These are phyloP conservation scores for Nymphalis c-album DNA, from an alignment of 2,888 invertebrate genomes.

Conservation along the genomic window DNA sequence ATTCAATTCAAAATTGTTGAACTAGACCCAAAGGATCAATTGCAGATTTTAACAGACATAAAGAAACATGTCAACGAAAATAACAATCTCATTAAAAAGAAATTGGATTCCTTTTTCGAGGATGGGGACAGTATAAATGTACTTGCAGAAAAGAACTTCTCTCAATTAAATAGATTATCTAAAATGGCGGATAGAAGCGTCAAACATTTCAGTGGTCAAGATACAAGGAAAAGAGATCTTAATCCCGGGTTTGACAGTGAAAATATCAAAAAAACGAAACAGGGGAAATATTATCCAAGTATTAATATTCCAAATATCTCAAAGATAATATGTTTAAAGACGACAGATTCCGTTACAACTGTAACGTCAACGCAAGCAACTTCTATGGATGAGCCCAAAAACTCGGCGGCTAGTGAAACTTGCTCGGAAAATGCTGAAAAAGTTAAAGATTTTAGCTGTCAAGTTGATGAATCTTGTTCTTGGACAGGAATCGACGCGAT, in stretches of 20 bases:
- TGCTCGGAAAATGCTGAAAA: constrained; percentile 40
- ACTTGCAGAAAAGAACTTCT: constrained; percentile 74
- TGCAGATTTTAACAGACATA: constrained; percentile 70
- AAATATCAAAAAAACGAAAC: constrained; percentile 58
- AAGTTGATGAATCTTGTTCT: constrained; percentile 49
- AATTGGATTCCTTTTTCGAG: constrained; percentile 54
- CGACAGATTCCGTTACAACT: constrained; percentile 49
- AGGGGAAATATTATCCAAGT: constrained; percentile 53
- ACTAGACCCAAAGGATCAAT: constrained; percentile 61
- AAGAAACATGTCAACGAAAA: constrained; percentile 72
- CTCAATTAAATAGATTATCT: constrained; percentile 71
- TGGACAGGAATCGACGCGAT: constrained; percentile 79
- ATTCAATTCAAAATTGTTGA: constrained; percentile 41
- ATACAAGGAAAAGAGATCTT: constrained; percentile 61
- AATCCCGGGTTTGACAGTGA: constrained; percentile 72
- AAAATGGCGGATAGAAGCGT: constrained; percentile 74
- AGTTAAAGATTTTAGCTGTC: constrained; percentile 54
- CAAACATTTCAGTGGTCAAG: constrained; percentile 67
- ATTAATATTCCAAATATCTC: constrained; percentile 71
- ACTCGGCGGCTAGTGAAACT: constrained; percentile 61
- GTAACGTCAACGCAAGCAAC: constrained; percentile 58
- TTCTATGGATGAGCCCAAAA: constrained; percentile 72
- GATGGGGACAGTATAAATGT: constrained; percentile 63
- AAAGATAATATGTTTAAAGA: constrained; percentile 67
- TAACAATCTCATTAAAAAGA: constrained; percentile 72